A percentile compares a stretch with the other conserved stretches of the same genome.
These are phyloP conservation scores for Pandemis heparana DNA, from an alignment of 2,888 invertebrate species.

Conservation along the genomic window DNA sequence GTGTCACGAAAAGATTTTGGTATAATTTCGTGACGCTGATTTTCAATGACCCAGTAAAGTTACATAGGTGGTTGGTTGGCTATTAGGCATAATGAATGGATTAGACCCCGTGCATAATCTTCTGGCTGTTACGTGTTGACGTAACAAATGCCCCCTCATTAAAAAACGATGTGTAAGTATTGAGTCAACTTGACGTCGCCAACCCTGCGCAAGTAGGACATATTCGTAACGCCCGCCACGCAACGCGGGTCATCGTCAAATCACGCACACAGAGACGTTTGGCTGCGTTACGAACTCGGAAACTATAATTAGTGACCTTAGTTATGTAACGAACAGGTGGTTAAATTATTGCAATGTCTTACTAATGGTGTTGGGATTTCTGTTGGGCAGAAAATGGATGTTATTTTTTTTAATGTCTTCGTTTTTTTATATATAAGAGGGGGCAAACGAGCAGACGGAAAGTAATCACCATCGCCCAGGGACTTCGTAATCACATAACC, in stretches of 20 bases:
- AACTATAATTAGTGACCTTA: conserved; percentile 39
- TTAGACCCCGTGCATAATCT: too few species aligned
- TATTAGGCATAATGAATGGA: too few species aligned
- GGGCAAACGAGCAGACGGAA: too few species aligned
- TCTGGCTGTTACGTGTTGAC: too few species aligned
- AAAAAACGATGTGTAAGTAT: background rate
- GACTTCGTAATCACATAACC: too few species aligned
- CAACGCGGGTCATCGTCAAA: conserved; percentile 60
- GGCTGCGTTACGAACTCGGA: conserved; percentile 22
- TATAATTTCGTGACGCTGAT: too few species aligned
- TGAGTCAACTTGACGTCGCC: background rate
- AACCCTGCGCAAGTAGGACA: conserved; percentile 62
- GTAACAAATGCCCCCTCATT: background rate
- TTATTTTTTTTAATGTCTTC: too few species aligned
- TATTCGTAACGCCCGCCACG: conserved; percentile 64
- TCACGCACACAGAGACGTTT: conserved; percentile 49
- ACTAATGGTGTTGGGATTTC: background rate
- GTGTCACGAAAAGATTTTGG: too few species aligned
- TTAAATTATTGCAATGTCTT: background rate
- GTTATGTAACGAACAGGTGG: conserved; percentile 22
- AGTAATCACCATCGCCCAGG: too few species aligned
- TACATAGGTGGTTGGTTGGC: too few species aligned
- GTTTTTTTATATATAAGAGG: too few species aligned
- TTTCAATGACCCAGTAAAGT: too few species aligned
- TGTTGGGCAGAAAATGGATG: background rate